These are phyloP conservation scores for Rhinoptilus africanus DNA, from an alignment of 2,113 vertebrate species.

Conservation along the genomic window DNA sequence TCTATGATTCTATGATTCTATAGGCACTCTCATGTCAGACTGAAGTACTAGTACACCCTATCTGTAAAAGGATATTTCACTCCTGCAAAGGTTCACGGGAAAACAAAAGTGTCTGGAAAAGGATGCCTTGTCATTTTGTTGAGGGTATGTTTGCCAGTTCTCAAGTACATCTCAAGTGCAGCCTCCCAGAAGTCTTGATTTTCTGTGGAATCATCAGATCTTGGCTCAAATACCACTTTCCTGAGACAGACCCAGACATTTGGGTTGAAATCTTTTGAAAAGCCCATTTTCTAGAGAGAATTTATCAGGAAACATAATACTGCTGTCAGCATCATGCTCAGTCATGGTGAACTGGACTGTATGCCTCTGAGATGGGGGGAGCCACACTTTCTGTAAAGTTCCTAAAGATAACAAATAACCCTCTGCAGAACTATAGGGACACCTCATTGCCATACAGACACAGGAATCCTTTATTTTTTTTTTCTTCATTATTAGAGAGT, in stretches of 20 bases:
- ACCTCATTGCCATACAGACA: background rate
- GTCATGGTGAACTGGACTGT: background rate
- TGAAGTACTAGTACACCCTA: accelerated
- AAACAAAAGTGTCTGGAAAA: background rate
- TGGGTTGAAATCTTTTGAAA: background rate
- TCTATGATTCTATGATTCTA: too few species aligned
- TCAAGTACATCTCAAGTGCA: background rate
- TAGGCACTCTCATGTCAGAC: background rate
- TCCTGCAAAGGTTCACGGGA: background rate
- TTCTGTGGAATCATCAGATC: background rate
- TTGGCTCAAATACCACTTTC: background rate
- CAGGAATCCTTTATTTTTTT: background rate
- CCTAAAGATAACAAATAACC: background rate
- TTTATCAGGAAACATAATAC: background rate
- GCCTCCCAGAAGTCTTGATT: background rate
- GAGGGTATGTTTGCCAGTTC: background rate
- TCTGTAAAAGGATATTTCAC: background rate
- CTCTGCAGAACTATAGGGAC: background rate
- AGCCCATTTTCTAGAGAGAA: background rate
- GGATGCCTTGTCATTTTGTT: background rate
- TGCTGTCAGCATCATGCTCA: background rate
- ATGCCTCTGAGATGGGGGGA: background rate
- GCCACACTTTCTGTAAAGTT: background rate
- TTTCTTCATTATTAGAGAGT: background rate
- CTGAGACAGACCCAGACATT: background rate